A percentile compares a stretch with the other conserved stretches of the same genome.
phyloP scores from a whole-genome alignment of 2,888 invertebrate genomes.

The Drosophila tanythrix region DNA sequence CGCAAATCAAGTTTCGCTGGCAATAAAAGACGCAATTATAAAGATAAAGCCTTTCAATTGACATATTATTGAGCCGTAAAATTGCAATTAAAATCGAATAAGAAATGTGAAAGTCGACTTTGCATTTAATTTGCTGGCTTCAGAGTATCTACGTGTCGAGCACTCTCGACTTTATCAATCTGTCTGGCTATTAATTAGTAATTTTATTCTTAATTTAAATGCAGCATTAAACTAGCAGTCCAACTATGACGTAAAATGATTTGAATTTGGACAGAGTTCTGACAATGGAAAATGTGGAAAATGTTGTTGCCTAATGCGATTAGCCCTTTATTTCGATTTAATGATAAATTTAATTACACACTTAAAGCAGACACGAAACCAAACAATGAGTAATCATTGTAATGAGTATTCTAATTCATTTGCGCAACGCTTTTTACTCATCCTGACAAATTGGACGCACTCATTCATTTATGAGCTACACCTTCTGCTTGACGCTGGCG shows the following conservation, averaged over 20 bases:
- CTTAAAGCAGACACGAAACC: neutral
- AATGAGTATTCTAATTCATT: slow-evolving; percentile 6
- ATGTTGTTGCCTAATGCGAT: neutral
- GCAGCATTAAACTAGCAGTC: neutral
- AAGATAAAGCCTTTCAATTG: too few species aligned
- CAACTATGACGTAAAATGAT: too few species aligned
- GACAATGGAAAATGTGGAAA: neutral
- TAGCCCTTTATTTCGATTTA: neutral
- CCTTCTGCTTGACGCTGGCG: slow-evolving; percentile 5
- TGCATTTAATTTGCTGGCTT: neutral
- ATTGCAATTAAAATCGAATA: neutral
- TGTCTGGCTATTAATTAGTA: neutral
- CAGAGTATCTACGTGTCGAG: neutral
- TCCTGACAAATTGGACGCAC: slow-evolving; percentile 11
- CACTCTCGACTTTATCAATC: neutral
- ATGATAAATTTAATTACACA: neutral
- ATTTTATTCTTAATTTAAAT: neutral
- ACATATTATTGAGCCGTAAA: neutral
- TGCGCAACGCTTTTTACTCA: slow-evolving; percentile 1
- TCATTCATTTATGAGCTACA: slow-evolving; percentile 29
- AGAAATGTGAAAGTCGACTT: neutral
- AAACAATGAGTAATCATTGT: neutral
- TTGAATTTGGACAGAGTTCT: neutral
- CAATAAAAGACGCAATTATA: neutral
- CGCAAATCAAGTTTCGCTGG: too few species aligned